A percentile compares a stretch with the other conserved stretches of the same genome.
phyloP scores from a whole-genome alignment of 1,140 invertebrate genomes.

The Euura saliciscinereae region DNA sequence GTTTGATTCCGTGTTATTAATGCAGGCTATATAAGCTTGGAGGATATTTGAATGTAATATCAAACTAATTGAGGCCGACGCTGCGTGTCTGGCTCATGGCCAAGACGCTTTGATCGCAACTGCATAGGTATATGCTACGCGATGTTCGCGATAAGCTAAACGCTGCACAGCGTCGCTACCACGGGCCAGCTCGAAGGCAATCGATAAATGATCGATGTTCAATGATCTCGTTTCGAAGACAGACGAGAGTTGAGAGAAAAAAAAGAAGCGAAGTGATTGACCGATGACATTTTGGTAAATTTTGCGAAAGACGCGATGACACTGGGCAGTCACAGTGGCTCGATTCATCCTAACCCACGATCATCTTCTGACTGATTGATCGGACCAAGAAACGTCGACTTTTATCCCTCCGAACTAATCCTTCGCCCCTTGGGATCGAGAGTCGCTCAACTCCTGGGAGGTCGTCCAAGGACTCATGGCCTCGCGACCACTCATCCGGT shows the following conservation, averaged over 20 bases:
- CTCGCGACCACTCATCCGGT: slow-evolving; percentile 19
- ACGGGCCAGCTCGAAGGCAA: not conserved
- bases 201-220: not conserved
- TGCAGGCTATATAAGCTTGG: slow-evolving; percentile 34
- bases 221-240: not conserved
- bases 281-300: slow-evolving; percentile 7
- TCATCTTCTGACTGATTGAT: not conserved
- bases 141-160: slow-evolving; percentile 9
- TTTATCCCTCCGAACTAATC: not conserved
- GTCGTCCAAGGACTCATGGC: slow-evolving; percentile 28
- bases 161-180: not conserved
- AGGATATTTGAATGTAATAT: slow-evolving; percentile 42
- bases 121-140: slow-evolving; percentile 4
- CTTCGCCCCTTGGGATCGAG: not conserved
- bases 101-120: slow-evolving; percentile 44
- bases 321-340: not conserved
- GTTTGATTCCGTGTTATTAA: slow-evolving; percentile 43
- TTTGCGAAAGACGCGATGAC: not conserved
- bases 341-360: not conserved
- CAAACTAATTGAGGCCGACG: slow-evolving; percentile 49
- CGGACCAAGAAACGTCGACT: not conserved
- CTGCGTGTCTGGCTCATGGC: slow-evolving; percentile 39
- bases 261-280: slow-evolving; percentile 1
- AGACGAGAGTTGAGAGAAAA: not conserved
- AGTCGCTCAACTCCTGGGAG: not conserved